phyloP scores from a whole-genome alignment of 2,113 vertebrate genomes.

The Peromyscus maniculatus region DNA sequence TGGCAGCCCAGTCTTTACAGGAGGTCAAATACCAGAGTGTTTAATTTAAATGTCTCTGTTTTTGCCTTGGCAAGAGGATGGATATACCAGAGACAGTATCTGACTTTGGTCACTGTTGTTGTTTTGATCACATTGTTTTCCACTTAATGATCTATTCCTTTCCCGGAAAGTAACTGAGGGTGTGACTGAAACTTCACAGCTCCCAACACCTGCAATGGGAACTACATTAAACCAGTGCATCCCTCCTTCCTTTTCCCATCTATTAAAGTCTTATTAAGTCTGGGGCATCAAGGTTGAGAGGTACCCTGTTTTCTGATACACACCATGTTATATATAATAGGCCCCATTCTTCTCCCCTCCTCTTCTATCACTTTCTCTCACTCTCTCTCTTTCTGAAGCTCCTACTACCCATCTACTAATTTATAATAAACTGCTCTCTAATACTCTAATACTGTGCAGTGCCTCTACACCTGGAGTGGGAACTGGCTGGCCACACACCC shows the following conservation, averaged over 20 bases:
- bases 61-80: neutral
- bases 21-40: neutral
- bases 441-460: neutral
- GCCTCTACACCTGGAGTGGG: neutral
- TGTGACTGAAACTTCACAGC: neutral
- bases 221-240: neutral
- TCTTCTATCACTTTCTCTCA: neutral
- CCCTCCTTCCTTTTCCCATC: neutral
- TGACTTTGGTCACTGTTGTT: neutral
- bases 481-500: neutral
- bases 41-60: neutral
- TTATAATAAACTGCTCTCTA: neutral
- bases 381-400: neutral
- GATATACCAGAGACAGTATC: too few species aligned
- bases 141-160: neutral
- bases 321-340: neutral
- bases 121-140: neutral
- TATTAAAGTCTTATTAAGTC: neutral
- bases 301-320: neutral
- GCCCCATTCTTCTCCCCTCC: too few species aligned
- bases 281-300: neutral
- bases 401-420: neutral
- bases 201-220: too few species aligned
- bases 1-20: neutral
- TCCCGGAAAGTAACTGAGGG: neutral